A percentile compares a stretch with the other conserved stretches of the same genome.
These are phyloP conservation scores for Vicugna pacos DNA, from an alignment of 2,113 vertebrate species.

Conservation along the genomic window DNA sequence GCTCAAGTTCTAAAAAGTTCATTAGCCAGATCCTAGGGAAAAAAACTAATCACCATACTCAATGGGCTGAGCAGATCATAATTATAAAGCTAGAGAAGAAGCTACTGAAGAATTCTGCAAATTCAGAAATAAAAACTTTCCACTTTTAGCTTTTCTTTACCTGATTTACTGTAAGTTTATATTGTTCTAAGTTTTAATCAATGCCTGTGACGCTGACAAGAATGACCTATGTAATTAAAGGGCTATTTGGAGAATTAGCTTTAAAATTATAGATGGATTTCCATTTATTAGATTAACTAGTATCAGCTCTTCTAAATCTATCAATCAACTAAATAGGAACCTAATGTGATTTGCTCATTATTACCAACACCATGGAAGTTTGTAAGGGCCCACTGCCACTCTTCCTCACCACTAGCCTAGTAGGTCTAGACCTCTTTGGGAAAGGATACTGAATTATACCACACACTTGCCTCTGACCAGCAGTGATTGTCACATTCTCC, in stretches of 20 bases:
- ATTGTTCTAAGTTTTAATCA: not conserved
- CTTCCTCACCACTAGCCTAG: not conserved
- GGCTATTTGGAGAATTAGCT: not conserved
- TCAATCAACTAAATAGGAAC: not conserved
- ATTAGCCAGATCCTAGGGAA: not conserved
- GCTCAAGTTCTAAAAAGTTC: not conserved
- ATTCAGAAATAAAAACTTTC: slow-evolving; percentile 19
- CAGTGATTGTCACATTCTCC: slow-evolving; percentile 99
- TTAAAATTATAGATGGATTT: not conserved
- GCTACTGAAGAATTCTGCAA: not conserved
- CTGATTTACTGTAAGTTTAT: not conserved
- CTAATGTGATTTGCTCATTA: not conserved
- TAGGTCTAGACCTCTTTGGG: not conserved
- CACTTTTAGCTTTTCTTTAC: not conserved
- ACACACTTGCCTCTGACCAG: slow-evolving; percentile 93
- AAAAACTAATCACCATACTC: not conserved
- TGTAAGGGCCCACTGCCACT: not conserved
- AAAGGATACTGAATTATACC: not conserved
- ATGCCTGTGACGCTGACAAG: not conserved
- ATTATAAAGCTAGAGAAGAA: slow-evolving; percentile 17
- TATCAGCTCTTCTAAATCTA: not conserved
- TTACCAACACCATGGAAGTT: not conserved
- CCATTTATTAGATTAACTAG: not conserved
- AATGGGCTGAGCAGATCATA: not conserved
- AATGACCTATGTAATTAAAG: not conserved